Conservation (phyloP, 2,888 invertebrate genomes). For the Oxycera nigricornis region DNA sequence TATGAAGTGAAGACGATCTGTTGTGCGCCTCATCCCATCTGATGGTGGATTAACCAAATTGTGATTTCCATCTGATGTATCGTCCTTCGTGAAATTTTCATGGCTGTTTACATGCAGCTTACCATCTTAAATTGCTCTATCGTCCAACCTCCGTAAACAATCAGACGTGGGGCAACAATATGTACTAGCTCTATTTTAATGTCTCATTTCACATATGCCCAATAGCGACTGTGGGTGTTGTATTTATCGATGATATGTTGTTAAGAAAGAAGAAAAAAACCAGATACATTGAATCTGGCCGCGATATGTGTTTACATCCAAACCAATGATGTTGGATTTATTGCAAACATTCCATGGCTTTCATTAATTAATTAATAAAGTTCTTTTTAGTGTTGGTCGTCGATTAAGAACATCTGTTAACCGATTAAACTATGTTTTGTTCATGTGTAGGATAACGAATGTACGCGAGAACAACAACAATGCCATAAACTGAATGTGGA, state of each 20-base stretch:
- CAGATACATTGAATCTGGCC: constrained; percentile 13
- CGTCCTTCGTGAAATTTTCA: neutral
- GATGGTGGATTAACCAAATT: constrained; percentile 9
- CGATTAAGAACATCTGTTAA: constrained; percentile 27
- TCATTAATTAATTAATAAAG: constrained; percentile 35
- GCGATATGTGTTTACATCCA: constrained; percentile 35
- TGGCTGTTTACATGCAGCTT: neutral
- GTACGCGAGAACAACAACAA: neutral
- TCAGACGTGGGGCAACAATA: neutral
- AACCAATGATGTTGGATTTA: constrained; percentile 23
- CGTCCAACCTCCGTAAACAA: neutral
- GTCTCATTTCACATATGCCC: neutral
- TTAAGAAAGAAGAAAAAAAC: neutral
- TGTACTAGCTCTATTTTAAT: neutral
- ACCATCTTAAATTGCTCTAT: neutral
- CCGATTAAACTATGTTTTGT: constrained; percentile 30
- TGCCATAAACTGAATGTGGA: neutral
- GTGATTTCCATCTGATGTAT: too few species aligned
- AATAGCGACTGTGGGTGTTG: neutral
- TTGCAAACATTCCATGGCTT: constrained; percentile 26
- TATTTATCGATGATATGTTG: neutral
- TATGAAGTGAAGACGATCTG: constrained; percentile 53
- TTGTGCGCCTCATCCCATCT: constrained; percentile 11
- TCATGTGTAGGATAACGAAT: constrained; percentile 13
- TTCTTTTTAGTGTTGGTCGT: constrained; percentile 26